Evolutionary conservation across 2,797 vertebrate genomes (phyloP).

Genomic region (Sebastes itinus): DNA sequence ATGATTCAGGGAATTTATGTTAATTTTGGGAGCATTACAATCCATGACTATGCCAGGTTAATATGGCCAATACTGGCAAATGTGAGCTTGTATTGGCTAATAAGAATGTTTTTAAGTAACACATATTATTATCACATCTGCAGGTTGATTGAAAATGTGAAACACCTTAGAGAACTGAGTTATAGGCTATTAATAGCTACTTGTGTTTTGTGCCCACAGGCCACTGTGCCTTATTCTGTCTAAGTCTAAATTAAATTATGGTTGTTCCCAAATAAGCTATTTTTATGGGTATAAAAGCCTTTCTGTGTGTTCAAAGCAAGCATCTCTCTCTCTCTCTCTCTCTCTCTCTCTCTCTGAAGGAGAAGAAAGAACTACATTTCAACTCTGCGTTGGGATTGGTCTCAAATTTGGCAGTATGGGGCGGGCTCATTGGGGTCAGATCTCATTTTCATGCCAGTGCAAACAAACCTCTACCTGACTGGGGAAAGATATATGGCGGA

Average conservation of each 20-base stretch:
- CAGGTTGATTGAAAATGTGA: not conserved
- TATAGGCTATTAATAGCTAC: conserved; percentile 10
- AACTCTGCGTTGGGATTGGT: not conserved
- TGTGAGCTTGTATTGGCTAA: not conserved
- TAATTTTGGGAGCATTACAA: not conserved
- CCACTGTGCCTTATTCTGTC: not conserved
- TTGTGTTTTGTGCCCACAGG: not conserved
- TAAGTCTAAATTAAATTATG: conserved; percentile 7
- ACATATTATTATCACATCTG: not conserved
- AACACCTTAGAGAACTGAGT: not conserved
- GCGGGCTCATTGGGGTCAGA: not conserved
- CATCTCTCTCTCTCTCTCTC: not conserved
- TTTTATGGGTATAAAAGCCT: conserved; percentile 4
- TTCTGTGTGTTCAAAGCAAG: not conserved
- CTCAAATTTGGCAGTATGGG: not conserved
- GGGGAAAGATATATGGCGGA: not conserved
- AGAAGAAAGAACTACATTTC: not conserved
- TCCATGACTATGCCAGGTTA: not conserved
- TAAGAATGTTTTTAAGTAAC: not conserved
- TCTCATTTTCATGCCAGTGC: not conserved
- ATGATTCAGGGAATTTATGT: not conserved
- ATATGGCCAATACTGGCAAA: not conserved
- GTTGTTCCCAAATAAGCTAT: not conserved
- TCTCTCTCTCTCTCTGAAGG: not conserved
- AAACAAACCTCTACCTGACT: conserved; percentile 20